phyloP scores from a whole-genome alignment of 2,797 vertebrate genomes.

The Carcharodon carcharias region DNA sequence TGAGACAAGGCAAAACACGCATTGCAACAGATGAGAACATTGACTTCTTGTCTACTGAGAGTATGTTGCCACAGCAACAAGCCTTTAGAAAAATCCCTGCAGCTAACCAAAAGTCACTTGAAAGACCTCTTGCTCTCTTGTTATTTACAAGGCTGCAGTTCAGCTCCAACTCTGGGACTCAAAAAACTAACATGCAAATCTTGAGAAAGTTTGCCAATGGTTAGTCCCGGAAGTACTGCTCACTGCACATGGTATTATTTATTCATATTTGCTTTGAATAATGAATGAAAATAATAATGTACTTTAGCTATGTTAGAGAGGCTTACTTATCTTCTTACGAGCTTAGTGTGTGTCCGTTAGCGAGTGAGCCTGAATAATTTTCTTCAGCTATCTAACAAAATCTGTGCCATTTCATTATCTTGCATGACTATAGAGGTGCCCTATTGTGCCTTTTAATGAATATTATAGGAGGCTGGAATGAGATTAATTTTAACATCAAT shows the following conservation, averaged over 20 bases:
- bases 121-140: constrained; percentile 31
- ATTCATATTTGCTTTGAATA: constrained; percentile 48
- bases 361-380: neutral
- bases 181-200: constrained; percentile 41
- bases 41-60: constrained; percentile 36
- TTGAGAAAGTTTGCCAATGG: constrained; percentile 39
- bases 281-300: constrained; percentile 44
- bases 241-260: constrained; percentile 45
- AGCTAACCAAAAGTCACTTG: constrained; percentile 39
- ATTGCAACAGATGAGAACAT: constrained; percentile 26
- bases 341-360: constrained; percentile 28
- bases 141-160: constrained; percentile 35
- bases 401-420: neutral
- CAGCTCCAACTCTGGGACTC: neutral
- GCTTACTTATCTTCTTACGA: constrained; percentile 40
- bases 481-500: neutral
- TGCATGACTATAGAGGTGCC: neutral
- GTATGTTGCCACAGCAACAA: neutral
- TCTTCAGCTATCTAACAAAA: neutral
- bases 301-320: constrained; percentile 39
- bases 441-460: neutral
- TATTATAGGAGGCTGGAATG: too few relatives aligned
- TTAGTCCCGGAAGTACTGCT: constrained; percentile 40
- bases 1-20: neutral
- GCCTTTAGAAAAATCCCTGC: constrained; percentile 33